Conservation (phyloP, 2,113 vertebrate genomes). For the Antigone vipio region DNA sequence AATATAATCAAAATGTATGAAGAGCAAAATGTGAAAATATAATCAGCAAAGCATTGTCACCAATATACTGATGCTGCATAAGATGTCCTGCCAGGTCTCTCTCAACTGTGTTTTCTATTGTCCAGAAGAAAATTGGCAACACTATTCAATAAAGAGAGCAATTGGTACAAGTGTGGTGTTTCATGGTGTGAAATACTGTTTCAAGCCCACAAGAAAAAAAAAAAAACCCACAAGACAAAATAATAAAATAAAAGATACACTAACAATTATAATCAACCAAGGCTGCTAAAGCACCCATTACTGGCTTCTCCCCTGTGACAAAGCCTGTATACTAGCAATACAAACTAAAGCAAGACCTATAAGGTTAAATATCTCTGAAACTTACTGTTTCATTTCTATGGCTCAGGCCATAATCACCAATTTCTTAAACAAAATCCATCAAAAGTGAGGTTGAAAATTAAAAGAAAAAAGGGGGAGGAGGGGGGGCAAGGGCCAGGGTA, state of each 20-base stretch:
- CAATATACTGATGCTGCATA: not conserved
- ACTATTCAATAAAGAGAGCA: not conserved
- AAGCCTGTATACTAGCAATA: not conserved
- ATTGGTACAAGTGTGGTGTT: not conserved
- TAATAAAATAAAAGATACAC: not conserved
- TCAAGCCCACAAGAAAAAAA: not conserved
- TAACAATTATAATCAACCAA: not conserved
- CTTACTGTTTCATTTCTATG: not conserved
- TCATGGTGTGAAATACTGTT: not conserved
- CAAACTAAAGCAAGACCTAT: not conserved
- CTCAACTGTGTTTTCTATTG: not conserved
- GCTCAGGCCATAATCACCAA: not conserved
- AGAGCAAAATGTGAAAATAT: not conserved
- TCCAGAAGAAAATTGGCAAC: not conserved
- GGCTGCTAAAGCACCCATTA: not conserved
- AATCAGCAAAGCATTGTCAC: not conserved
- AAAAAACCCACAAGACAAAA: too few relatives aligned
- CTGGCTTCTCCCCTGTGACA: not conserved
- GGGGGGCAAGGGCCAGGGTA: fast-evolving
- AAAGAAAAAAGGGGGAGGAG: fast-evolving
- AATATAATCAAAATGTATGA: not conserved
- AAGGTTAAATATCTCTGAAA: not conserved
- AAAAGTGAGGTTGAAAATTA: not conserved
- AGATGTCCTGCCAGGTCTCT: not conserved
- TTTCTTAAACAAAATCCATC: not conserved